Evolutionary conservation across 2,797 vertebrate species (phyloP).

Genomic region (Anabacerthia variegaticeps): DNA sequence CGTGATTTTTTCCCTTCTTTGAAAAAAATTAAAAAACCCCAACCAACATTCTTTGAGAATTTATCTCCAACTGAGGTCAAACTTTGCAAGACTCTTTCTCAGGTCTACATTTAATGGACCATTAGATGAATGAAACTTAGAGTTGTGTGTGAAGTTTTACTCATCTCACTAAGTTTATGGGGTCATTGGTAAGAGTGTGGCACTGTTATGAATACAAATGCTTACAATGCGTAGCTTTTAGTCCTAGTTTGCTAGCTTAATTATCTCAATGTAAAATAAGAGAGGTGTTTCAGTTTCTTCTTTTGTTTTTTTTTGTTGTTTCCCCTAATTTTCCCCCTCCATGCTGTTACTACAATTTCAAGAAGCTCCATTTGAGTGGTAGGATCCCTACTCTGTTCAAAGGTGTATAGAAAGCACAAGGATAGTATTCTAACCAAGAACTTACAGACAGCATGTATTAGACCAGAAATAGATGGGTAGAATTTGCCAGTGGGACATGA

Average conservation of each 20-base stretch:
- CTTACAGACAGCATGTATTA: background rate
- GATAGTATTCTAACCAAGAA: background rate
- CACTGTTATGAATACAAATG: background rate
- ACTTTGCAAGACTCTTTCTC: background rate
- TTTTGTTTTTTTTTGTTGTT: background rate
- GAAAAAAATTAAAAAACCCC: background rate
- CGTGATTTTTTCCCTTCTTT: fast-evolving
- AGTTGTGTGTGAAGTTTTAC: background rate
- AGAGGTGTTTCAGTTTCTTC: background rate
- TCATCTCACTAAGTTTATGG: background rate
- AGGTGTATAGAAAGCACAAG: background rate
- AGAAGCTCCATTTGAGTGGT: background rate
- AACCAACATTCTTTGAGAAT: background rate
- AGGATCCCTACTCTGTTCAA: background rate
- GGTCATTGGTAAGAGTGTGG: background rate
- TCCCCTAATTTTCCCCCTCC: too few species aligned
- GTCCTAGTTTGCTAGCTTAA: background rate
- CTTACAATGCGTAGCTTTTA: background rate
- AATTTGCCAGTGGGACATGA: background rate
- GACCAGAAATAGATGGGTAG: background rate
- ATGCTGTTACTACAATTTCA: background rate
- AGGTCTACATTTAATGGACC: background rate
- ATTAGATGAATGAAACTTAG: background rate
- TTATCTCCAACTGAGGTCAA: background rate
- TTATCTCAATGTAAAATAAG: background rate